Percentiles rank a stretch among this genome's conserved stretches.
Evolutionary conservation across 2,113 vertebrate genomes (phyloP).

Genomic region (Theristicus caerulescens): DNA sequence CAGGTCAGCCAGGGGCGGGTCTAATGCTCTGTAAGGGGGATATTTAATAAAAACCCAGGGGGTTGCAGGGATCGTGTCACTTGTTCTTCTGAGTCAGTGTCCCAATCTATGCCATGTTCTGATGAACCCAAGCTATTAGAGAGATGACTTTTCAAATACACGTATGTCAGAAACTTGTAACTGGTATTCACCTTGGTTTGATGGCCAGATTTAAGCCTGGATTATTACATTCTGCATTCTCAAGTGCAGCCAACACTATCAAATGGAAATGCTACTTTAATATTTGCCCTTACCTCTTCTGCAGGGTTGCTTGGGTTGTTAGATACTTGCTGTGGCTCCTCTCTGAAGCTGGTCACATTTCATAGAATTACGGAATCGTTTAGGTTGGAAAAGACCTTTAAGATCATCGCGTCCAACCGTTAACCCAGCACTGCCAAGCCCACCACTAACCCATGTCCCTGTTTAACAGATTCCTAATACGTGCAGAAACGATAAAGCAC

Average conservation of each 20-base stretch:
- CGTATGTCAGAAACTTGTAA: fast-evolving
- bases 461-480: not conserved
- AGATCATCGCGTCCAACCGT: no score
- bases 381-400: no score
- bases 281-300: not conserved
- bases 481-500: not conserved
- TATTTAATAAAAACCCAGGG: not conserved
- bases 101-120: not conserved
- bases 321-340: not conserved
- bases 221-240: not conserved
- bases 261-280: not conserved
- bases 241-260: not conserved
- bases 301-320: not conserved
- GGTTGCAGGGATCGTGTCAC: not conserved
- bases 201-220: not conserved
- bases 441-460: no score
- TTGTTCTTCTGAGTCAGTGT: not conserved
- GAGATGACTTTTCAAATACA: not conserved
- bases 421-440: no score
- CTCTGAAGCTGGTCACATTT: fast-evolving
- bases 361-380: not conserved
- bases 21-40: not conserved
- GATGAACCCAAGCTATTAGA: not conserved
- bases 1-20: not conserved
- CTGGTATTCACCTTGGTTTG: not conserved